phyloP scores from a whole-genome alignment of 2,888 invertebrate genomes.

The Caenorhabditis wallacei region DNA sequence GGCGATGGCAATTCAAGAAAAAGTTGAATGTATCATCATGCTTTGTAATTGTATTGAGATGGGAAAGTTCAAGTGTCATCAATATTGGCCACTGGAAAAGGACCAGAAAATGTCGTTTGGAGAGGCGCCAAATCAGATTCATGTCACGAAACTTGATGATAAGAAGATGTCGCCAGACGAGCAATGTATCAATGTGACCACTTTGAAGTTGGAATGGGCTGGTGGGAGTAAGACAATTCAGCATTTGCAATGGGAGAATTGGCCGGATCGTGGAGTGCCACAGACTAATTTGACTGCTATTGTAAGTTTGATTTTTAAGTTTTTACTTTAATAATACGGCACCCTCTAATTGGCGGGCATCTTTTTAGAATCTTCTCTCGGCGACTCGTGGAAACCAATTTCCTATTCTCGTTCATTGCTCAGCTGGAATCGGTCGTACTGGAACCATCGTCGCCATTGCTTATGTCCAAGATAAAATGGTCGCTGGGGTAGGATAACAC shows the following conservation, averaged over 20 bases:
- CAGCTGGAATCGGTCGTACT: constrained; percentile 75
- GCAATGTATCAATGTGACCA: constrained; percentile 45
- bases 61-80: constrained; percentile 62
- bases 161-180: constrained; percentile 18
- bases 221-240: constrained; percentile 44
- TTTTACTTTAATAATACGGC: not conserved
- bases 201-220: constrained; percentile 52
- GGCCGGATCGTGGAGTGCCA: constrained; percentile 74
- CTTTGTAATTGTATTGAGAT: constrained; percentile 75
- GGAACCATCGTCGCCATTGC: constrained; percentile 73
- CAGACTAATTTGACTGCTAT: constrained; percentile 53
- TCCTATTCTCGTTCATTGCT: constrained; percentile 76
- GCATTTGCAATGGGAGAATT: constrained; percentile 74
- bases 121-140: constrained; percentile 51
- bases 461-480: constrained; percentile 65
- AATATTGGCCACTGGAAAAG: constrained; percentile 64
- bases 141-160: constrained; percentile 42
- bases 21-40: constrained; percentile 64
- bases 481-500: constrained; percentile 18
- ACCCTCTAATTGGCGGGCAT: not conserved
- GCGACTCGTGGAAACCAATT: constrained; percentile 65
- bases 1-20: constrained; percentile 65
- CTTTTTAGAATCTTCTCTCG: constrained; percentile 55
- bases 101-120: constrained; percentile 55
- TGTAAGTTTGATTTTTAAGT: too few species aligned